Evolutionary conservation across 2,797 vertebrate species (phyloP).

Genomic region (Gadopsis marmoratus): DNA sequence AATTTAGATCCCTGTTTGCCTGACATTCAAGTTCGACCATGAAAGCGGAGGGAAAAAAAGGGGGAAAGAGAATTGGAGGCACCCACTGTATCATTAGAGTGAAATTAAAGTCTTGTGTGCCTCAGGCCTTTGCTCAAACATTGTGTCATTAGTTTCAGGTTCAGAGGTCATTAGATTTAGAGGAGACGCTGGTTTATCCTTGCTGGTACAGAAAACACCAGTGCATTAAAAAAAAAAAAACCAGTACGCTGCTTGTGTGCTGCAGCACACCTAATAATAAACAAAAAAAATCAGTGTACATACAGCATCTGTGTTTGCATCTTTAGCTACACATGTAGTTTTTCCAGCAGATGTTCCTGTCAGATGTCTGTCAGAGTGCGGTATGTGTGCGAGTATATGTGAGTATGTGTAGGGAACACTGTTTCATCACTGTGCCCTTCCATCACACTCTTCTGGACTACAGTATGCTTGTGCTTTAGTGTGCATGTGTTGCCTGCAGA

Average conservation of each 20-base stretch:
- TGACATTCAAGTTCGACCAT: slow-evolving; percentile 55
- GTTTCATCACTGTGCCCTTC: slow-evolving; percentile 22
- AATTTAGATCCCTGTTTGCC: slow-evolving; percentile 57
- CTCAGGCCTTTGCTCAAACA: slow-evolving; percentile 33
- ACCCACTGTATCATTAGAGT: slow-evolving; percentile 47
- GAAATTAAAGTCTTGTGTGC: slow-evolving; percentile 50
- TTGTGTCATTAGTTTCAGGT: slow-evolving; percentile 7
- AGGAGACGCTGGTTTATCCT: slow-evolving; percentile 12
- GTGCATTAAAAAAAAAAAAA: background rate
- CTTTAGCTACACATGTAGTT: background rate
- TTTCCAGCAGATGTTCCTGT: slow-evolving; percentile 46
- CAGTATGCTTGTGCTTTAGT: slow-evolving; percentile 19
- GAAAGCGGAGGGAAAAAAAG: slow-evolving; percentile 7
- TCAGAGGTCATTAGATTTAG: background rate
- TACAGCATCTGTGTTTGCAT: slow-evolving; percentile 6
- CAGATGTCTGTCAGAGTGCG: slow-evolving; percentile 12
- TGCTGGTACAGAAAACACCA: slow-evolving; percentile 2
- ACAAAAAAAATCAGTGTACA: background rate
- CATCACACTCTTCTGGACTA: slow-evolving; percentile 22
- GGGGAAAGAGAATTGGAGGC: slow-evolving; percentile 22
- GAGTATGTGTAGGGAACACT: slow-evolving; percentile 27
- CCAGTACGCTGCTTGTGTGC: background rate
- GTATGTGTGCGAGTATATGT: slow-evolving; percentile 1
- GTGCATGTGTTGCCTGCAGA: slow-evolving; percentile 28
- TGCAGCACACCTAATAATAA: slow-evolving; percentile 8